Evolutionary conservation across 64 coral and sea anemone species (phyloP).

Genomic region (Montipora efflorescens): DNA sequence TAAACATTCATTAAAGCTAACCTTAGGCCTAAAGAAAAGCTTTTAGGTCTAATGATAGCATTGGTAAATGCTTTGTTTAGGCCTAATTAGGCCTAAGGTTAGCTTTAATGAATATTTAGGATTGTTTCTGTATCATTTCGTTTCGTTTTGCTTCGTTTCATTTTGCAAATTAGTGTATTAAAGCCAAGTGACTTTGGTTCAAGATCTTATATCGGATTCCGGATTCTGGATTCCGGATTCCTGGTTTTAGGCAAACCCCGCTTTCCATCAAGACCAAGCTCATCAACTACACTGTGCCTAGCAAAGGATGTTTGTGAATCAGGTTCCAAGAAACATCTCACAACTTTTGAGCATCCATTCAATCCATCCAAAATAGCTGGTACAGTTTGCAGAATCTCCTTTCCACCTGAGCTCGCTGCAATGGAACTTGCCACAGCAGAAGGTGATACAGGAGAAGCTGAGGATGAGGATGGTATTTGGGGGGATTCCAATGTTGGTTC

Average conservation of each 20-base stretch:
- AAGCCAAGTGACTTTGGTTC: neutral
- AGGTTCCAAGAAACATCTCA: slow-evolving; percentile 36
- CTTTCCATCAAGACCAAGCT: slow-evolving; percentile 19
- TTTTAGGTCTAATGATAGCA: no score
- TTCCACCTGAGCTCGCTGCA: neutral
- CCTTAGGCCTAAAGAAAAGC: no score
- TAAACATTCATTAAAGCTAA: no score
- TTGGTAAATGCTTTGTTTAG: no score
- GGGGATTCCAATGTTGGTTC: no score
- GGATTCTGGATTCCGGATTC: neutral
- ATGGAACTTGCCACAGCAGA: neutral
- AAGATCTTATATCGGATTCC: no score
- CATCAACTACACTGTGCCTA: neutral
- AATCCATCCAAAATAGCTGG: neutral
- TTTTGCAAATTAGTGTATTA: neutral
- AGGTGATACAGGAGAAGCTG: neutral
- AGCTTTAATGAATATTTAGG: no score
- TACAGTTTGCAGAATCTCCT: neutral
- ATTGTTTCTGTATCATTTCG: no score
- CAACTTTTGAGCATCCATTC: neutral
- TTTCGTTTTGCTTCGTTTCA: no score
- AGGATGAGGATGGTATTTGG: neutral
- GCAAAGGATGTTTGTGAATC: slow-evolving; percentile 29
- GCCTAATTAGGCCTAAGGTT: no score
- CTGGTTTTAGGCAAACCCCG: no score